These are phyloP conservation scores for Aleiodes leptofemur DNA, from an alignment of 2,888 invertebrate genomes.

Conservation along the genomic window DNA sequence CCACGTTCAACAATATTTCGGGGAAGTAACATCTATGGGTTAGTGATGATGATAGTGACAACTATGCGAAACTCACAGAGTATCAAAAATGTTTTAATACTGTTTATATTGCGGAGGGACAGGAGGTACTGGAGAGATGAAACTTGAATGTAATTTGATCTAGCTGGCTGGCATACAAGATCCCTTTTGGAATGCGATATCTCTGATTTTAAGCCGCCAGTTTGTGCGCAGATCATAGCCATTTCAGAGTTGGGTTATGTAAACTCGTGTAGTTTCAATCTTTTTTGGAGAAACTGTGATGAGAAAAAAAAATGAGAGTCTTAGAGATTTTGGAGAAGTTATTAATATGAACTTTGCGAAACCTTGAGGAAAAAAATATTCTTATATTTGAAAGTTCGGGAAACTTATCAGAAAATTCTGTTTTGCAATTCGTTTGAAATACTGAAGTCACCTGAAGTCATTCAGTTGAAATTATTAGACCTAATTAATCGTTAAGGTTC, in stretches of 20 bases:
- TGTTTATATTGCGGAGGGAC: background rate
- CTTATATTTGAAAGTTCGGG: constrained; percentile 26
- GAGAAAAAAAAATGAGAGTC: background rate
- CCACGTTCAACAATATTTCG: background rate
- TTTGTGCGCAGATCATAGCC: constrained; percentile 67
- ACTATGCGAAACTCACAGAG: constrained; percentile 15
- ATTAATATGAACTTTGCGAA: constrained; percentile 25
- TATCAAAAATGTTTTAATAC: constrained; percentile 9
- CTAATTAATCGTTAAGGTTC: too few relatives aligned
- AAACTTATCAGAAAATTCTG: too few relatives aligned
- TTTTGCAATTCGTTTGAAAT: too few relatives aligned
- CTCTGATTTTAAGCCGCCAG: constrained; percentile 71
- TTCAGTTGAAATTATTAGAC: too few relatives aligned
- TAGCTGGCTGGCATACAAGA: constrained; percentile 59
- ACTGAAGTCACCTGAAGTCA: too few relatives aligned
- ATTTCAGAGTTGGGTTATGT: constrained; percentile 62
- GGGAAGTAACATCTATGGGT: too few relatives aligned
- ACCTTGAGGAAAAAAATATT: constrained; percentile 52
- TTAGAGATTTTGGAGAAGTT: background rate
- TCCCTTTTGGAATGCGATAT: constrained; percentile 70
- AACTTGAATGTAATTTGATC: constrained; percentile 66
- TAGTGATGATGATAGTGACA: constrained; percentile 4
- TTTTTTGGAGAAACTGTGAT: background rate
- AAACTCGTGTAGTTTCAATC: constrained; percentile 54
- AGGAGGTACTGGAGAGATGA: constrained; percentile 36